A percentile compares a stretch with the other conserved stretches of the same genome.
Conservation (phyloP, 2,888 invertebrate genomes). For the Catocala sponsa region DNA sequence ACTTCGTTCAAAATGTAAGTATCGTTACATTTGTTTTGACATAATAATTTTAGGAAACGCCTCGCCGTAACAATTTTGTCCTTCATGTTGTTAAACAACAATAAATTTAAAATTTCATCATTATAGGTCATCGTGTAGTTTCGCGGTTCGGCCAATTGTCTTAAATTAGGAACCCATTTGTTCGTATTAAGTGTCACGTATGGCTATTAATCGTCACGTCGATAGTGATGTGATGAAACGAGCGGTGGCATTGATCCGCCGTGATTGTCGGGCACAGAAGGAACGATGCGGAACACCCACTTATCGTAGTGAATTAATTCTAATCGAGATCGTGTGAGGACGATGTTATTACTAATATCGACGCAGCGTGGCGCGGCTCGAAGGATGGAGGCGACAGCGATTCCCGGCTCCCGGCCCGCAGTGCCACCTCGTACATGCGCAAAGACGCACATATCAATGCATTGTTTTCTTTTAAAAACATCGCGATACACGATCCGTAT, state of each 20-base stretch:
- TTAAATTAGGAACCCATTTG: slow-evolving; percentile 80
- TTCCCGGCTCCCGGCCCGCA: slow-evolving; percentile 50
- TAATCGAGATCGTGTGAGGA: slow-evolving; percentile 56
- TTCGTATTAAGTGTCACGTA: slow-evolving; percentile 69
- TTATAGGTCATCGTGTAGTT: slow-evolving; percentile 56
- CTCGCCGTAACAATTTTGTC: slow-evolving; percentile 13
- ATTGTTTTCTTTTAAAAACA: slow-evolving; percentile 62
- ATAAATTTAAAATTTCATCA: slow-evolving; percentile 60
- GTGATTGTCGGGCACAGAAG: slow-evolving; percentile 46
- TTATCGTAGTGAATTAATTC: slow-evolving; percentile 52
- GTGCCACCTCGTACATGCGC: slow-evolving; percentile 65
- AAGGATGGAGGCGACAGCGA: slow-evolving; percentile 23
- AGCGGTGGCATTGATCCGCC: slow-evolving; percentile 48
- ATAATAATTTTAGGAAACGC: slow-evolving; percentile 6
- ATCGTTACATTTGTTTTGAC: not conserved
- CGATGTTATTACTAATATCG: slow-evolving; percentile 44
- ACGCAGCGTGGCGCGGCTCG: slow-evolving; percentile 29
- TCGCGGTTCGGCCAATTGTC: slow-evolving; percentile 71
- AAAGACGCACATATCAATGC: slow-evolving; percentile 66
- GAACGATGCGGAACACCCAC: slow-evolving; percentile 50
- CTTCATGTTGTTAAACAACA: slow-evolving; percentile 23
- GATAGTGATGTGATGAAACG: slow-evolving; percentile 51
- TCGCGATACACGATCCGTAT: slow-evolving; percentile 59
- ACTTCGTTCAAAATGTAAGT: slow-evolving; percentile 46
- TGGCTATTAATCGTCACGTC: slow-evolving; percentile 67